Evolutionary conservation across 1,140 invertebrate genomes (phyloP).

Genomic region (Trichonephila clavata): DNA sequence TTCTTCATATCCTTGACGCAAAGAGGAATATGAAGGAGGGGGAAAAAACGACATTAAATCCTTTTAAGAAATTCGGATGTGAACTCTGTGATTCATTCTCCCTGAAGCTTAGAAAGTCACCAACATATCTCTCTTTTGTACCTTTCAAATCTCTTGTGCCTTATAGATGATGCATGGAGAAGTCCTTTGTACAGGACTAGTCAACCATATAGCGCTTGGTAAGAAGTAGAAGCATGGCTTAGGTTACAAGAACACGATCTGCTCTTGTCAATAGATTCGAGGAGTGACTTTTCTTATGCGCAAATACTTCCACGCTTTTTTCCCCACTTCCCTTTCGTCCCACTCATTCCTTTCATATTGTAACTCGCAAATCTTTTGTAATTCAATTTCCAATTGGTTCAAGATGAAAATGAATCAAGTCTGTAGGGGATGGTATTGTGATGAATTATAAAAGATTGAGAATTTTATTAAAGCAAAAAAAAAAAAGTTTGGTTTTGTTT

Average conservation of each 20-base stretch:
- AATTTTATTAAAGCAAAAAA: background rate
- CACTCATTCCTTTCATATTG: constrained; percentile 23
- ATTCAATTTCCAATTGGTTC: background rate
- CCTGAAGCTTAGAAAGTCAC: constrained; percentile 27
- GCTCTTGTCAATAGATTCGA: constrained; percentile 14
- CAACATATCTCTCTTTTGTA: constrained; percentile 33
- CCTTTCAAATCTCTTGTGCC: background rate
- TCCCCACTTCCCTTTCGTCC: background rate
- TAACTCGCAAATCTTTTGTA: constrained; percentile 39
- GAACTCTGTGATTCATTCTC: constrained; percentile 17
- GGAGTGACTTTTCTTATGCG: constrained; percentile 50
- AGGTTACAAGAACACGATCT: background rate
- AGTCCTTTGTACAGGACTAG: constrained; percentile 1
- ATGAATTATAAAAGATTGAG: background rate
- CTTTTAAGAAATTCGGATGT: background rate
- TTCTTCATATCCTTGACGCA: background rate
- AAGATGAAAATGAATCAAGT: background rate
- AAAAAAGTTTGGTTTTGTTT: background rate
- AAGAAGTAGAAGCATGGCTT: background rate
- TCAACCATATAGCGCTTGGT: background rate
- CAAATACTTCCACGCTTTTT: background rate
- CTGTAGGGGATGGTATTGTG: background rate
- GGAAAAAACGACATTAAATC: background rate
- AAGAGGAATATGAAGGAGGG: background rate
- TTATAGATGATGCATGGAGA: constrained; percentile 29